Evolutionary conservation across 1,140 invertebrate genomes (phyloP).

Genomic region (Drosophila novamexicana): DNA sequence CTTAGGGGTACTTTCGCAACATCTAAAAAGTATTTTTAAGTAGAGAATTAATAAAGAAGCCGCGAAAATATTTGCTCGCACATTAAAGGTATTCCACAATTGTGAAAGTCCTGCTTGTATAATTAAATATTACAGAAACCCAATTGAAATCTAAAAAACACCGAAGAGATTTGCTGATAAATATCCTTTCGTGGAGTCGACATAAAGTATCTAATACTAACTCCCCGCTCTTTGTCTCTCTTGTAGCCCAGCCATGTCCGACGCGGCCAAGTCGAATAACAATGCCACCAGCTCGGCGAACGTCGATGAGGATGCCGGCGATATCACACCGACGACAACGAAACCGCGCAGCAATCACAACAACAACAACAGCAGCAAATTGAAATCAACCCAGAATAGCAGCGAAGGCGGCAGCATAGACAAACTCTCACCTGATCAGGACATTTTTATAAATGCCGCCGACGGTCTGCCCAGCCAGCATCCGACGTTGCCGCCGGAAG

Average conservation of each 20-base stretch:
- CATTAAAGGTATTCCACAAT: too few species aligned
- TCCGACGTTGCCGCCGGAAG: slow-evolving; percentile 88
- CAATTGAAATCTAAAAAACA: too few species aligned
- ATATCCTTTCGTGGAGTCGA: too few species aligned
- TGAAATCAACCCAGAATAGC: slow-evolving; percentile 77
- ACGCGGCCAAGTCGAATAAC: slow-evolving; percentile 65
- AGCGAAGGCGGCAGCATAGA: slow-evolving; percentile 72
- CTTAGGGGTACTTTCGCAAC: slow-evolving; percentile 10
- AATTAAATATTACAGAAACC: too few species aligned
- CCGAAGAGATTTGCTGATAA: too few species aligned
- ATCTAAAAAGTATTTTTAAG: not conserved
- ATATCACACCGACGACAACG: slow-evolving; percentile 15
- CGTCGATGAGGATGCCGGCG: slow-evolving; percentile 21
- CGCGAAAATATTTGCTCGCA: too few species aligned
- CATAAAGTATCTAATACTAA: not conserved
- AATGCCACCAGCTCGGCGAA: slow-evolving; percentile 46
- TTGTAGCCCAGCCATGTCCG: slow-evolving; percentile 59
- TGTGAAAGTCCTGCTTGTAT: too few species aligned
- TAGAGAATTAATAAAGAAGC: too few species aligned
- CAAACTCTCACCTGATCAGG: slow-evolving; percentile 86
- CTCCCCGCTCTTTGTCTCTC: not conserved
- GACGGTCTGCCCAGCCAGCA: slow-evolving; percentile 93
- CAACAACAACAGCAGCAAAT: slow-evolving; percentile 64
- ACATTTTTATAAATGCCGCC: slow-evolving; percentile 92
- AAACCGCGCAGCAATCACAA: slow-evolving; percentile 59